Base-by-base conservation (phyloP, 2,888 invertebrate species). In the Pammene fasciana region DNA sequence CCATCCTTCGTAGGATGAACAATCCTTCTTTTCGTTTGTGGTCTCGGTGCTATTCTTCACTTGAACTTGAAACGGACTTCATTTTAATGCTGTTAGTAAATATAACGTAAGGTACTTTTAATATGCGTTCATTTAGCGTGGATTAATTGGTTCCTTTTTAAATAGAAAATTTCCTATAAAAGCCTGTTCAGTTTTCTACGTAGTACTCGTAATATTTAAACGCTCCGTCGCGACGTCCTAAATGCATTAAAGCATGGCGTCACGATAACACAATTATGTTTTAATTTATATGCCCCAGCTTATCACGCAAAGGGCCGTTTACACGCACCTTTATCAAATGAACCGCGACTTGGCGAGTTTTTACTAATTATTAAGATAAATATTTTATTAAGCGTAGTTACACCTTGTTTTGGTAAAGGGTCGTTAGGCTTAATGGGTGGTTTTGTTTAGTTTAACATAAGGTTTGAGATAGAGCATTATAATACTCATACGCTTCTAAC, bases 181-280 rank as follows among this genome's bases (percentile, higher is more conserved):
- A n/a, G 62, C 38, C 18, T 13, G 26, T 52, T 62, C 41, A 18
- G 52, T 62, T 67, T 68, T 65, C 64, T 59, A 67, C 59, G 43
- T 52, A 55, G 61, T n/a, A n/a, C n/a, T n/a, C n/a, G n/a, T 54
- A 46, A 56, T 57, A 50, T 68, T 68, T 68, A 65, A 68, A 57
- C 68, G 68, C 36, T 65, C 68, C 64, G 82, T 80, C 79, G 79
- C 77, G 75, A 77, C 80, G 62, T 62, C 62, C 79, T 81, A 81
- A 83, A 88, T 85, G 86, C 84, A 87, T 88, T 87, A 90, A 87
- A 86, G 85, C 87, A 85, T 85, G 85, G 85, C 89, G 90, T 90
- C 91, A 91, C 92, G 92, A 92, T 91, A 92, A 89, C 86, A 90
- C 92, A 92, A 92, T 92, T 92, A 92, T 87, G 87, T 90, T 91